These are phyloP conservation scores for Antechinus stuartii DNA, from an alignment of 2,113 vertebrate genomes.

Conservation along the genomic window DNA sequence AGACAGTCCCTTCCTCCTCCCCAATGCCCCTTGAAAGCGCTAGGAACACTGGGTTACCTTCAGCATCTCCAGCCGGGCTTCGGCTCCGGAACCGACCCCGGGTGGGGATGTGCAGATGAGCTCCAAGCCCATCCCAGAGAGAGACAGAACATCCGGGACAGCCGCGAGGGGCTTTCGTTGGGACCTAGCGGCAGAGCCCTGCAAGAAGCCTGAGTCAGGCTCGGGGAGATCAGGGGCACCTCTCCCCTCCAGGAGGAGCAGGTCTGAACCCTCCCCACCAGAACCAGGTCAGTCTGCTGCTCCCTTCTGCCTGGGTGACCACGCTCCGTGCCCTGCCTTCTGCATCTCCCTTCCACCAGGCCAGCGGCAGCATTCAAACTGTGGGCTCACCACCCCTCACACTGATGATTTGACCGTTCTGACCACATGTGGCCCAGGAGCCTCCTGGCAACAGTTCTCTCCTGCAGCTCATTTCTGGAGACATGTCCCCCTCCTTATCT, in stretches of 20 bases:
- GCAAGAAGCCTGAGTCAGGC: not conserved
- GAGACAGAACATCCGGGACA: too few relatives aligned
- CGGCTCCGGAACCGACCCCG: not conserved
- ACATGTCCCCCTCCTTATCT: too few relatives aligned
- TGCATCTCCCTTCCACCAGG: too few relatives aligned
- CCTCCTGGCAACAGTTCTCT: not conserved
- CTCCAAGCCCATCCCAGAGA: not conserved
- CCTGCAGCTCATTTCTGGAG: too few relatives aligned
- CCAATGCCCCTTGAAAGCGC: too few relatives aligned
- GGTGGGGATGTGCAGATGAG: not conserved
- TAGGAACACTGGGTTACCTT: fast-evolving
- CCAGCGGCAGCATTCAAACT: too few relatives aligned
- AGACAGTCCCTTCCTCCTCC: not conserved
- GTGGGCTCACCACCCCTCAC: too few relatives aligned
- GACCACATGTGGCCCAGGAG: fast-evolving
- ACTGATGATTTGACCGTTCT: too few relatives aligned
- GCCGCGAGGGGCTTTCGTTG: not conserved
- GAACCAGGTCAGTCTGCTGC: not conserved
- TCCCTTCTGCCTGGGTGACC: too few relatives aligned
- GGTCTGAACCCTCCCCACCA: not conserved
- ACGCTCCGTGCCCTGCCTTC: too few relatives aligned
- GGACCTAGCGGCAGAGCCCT: too few relatives aligned
- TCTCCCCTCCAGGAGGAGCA: not conserved
- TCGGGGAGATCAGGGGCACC: too few relatives aligned
- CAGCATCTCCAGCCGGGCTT: not conserved